Percentiles rank a stretch among this genome's conserved stretches.
phyloP scores from a whole-genome alignment of 2,113 vertebrate genomes.

The Pampusana beccarii region DNA sequence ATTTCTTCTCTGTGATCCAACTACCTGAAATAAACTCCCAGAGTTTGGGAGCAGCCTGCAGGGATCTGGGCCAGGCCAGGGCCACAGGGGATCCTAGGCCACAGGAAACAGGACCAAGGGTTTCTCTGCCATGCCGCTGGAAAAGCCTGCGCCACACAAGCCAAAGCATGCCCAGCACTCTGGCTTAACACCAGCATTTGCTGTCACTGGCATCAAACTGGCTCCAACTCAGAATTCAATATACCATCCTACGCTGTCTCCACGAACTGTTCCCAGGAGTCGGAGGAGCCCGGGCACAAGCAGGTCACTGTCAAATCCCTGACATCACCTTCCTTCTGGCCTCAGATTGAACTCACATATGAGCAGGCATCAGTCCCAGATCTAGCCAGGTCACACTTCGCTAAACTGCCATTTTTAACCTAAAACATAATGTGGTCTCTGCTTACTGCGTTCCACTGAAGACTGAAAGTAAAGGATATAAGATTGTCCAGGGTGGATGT shows the following conservation, averaged over 20 bases:
- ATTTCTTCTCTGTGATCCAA: background rate
- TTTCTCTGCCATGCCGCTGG: background rate
- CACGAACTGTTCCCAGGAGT: background rate
- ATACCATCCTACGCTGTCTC: background rate
- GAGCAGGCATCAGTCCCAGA: background rate
- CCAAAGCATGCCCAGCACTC: background rate
- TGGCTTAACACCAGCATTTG: background rate
- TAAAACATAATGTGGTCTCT: background rate
- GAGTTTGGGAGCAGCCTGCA: background rate
- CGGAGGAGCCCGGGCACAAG: background rate
- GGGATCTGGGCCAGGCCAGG: background rate
- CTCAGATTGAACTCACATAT: background rate
- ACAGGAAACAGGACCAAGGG: background rate
- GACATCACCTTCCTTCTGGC: background rate
- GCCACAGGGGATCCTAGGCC: background rate
- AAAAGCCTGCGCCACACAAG: background rate
- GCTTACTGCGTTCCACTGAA: background rate
- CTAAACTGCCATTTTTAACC: background rate
- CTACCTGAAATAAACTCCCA: background rate
- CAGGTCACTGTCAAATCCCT: background rate
- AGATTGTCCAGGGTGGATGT: conserved; percentile 97
- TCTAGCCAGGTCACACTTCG: background rate
- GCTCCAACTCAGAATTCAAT: background rate
- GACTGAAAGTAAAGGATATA: conserved; percentile 89
- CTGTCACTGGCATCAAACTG: background rate